Percentiles rank a stretch among this genome's conserved stretches.
Conservation (phyloP, 2,888 invertebrate genomes). For the Pseudococcus jackbeardsleyi region DNA sequence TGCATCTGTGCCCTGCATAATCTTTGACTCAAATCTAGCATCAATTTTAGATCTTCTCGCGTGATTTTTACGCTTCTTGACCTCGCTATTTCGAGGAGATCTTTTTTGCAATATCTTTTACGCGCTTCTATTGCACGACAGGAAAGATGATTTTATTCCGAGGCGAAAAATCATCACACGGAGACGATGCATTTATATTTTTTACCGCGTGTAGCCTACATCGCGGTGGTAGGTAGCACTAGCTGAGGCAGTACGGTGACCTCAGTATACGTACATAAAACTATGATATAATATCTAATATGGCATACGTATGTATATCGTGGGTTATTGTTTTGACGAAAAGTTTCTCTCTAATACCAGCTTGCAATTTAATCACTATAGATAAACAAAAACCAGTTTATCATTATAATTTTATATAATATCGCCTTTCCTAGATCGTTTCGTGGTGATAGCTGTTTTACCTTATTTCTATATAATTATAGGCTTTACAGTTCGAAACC, state of each 20-base stretch:
- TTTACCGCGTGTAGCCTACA: background rate
- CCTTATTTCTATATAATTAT: conserved; percentile 40
- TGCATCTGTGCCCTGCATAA: background rate
- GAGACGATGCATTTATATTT: background rate
- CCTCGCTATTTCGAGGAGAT: background rate
- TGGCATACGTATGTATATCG: background rate
- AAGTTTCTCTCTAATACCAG: conserved; percentile 23
- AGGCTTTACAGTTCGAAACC: conserved; percentile 35
- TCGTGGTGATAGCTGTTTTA: conserved; percentile 20
- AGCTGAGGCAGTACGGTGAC: too few species aligned
- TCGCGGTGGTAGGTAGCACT: background rate
- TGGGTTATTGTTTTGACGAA: conserved; percentile 18
- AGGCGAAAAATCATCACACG: background rate
- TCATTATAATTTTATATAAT: conserved; percentile 47
- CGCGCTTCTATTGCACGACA: conserved; percentile 8
- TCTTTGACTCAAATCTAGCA: background rate
- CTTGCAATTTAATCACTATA: conserved; percentile 14
- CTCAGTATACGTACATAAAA: too few species aligned
- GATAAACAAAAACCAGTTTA: conserved; percentile 50
- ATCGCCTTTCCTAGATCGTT: conserved; percentile 40
- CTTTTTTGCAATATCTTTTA: background rate
- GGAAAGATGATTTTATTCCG: background rate
- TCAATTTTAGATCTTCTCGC: background rate
- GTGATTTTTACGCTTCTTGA: conserved; percentile 10
- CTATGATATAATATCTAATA: background rate